Base-by-base conservation (phyloP, 2,888 invertebrate species). In the Neoaliturus tenellus region DNA sequence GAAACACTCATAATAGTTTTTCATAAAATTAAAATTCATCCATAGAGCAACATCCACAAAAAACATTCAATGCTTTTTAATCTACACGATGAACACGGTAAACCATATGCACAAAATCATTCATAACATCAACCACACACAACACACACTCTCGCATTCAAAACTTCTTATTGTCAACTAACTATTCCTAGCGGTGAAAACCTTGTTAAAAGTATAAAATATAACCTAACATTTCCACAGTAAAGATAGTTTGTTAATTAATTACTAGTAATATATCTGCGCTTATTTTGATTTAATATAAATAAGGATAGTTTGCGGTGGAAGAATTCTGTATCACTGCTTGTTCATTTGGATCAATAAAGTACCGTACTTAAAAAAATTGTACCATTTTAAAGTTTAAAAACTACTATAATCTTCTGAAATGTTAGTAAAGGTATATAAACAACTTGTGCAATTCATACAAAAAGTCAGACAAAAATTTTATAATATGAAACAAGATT, bases 1-100 rank as follows among this genome's bases (percentile, higher is more conserved):
- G n/a, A 78, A 78, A 78, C 55, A 51, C 23, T 78, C 35, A 35
- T 28, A 33, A 78, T 51, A 55, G 55, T 78, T 78, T 75, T 20
- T 41, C 71, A 75, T 75, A 75, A 75, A 75, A 75, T 75, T 75
- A 75, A 75, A 44, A 44, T 25, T 75, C 75, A 48, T 28, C 48
- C 75, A 44, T 44, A 75, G 75, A 75, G 48, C 75, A 44, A 75
- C 55, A 78, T 78, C 55, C 55, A 55, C 20, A 8, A 78, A 71
- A 25, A 78, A 75, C 73, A 44, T 28, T n/a, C 39, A n/a, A 69
- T 62, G 62, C 62, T 17, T 1, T 62, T 62, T 51, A 33, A 39
- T 28, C 44, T 44, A 78, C 8, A 78, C 78, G 55, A 20, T 78
- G 78, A 78, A 78, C 55, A 78, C 78, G 17, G 8, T 55, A 39